Conservation (phyloP, 2,113 vertebrate genomes). For the Catharus fuscescens region DNA sequence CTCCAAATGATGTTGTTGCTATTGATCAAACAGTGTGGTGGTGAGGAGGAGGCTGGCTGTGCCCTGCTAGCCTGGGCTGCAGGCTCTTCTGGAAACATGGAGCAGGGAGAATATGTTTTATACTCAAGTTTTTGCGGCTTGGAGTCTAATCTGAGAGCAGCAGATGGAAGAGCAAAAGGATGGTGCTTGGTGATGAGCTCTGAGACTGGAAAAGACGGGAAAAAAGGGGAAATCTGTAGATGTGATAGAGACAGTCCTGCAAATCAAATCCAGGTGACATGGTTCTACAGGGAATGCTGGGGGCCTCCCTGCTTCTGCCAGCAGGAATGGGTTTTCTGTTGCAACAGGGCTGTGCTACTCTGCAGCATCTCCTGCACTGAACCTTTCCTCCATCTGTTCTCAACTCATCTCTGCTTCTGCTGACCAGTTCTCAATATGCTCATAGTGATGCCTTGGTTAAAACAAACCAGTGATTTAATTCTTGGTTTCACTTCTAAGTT, state of each 20-base stretch:
- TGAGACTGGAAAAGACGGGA: neutral
- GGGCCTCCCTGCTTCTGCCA: neutral
- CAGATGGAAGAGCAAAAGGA: neutral
- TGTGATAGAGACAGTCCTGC: neutral
- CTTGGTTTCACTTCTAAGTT: constrained; percentile 5
- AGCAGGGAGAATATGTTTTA: neutral
- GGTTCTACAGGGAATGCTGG: neutral
- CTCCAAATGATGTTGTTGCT: neutral
- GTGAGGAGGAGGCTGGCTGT: neutral
- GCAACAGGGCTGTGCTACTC: accelerated
- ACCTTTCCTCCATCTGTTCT: neutral
- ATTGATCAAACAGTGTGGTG: neutral
- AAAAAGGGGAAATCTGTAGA: neutral
- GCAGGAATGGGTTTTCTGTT: neutral
- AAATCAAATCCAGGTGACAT: neutral
- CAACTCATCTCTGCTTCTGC: neutral
- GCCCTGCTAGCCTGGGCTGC: neutral
- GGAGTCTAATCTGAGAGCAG: neutral
- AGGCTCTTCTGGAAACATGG: neutral
- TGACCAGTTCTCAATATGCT: neutral
- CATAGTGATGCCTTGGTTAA: neutral
- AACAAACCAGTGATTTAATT: constrained; percentile 49
- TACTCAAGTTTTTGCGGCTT: neutral
- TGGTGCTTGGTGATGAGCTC: neutral
- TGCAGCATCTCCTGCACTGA: neutral